Conservation (phyloP, 2,113 vertebrate species). For the Corythornis madagascariensis region DNA sequence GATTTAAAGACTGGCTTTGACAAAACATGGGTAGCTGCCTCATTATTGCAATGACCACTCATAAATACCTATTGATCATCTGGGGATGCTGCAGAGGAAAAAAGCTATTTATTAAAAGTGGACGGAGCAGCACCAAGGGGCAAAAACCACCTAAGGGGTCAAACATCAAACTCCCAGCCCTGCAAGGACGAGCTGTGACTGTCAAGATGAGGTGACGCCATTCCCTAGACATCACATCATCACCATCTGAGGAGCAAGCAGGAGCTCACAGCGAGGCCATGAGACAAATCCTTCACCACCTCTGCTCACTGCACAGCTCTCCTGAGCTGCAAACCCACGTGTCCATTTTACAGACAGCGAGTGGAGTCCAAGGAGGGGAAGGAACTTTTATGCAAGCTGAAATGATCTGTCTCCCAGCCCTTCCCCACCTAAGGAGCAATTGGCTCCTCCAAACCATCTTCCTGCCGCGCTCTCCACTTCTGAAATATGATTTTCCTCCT, state of each 20-base stretch:
- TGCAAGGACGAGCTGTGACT: neutral
- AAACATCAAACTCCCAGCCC: neutral
- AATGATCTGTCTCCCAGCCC: neutral
- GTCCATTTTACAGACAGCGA: neutral
- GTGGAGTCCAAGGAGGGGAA: neutral
- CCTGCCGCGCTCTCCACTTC: no score
- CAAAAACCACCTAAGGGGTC: neutral
- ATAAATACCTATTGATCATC: neutral
- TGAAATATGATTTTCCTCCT: fast-evolving
- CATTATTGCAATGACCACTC: neutral
- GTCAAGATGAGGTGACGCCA: neutral
- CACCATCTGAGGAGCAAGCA: neutral
- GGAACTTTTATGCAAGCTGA: fast-evolving
- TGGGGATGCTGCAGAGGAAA: neutral
- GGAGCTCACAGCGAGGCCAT: fast-evolving
- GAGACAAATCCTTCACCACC: neutral
- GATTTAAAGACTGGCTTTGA: neutral
- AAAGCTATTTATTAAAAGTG: neutral
- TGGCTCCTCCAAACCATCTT: neutral
- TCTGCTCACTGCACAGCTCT: fast-evolving
- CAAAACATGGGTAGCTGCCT: neutral
- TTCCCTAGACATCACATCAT: fast-evolving
- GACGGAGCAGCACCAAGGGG: neutral
- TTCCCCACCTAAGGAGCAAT: no score
- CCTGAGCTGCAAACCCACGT: neutral